phyloP scores from a whole-genome alignment of 2,113 vertebrate genomes.

The Leucosticte australis region DNA sequence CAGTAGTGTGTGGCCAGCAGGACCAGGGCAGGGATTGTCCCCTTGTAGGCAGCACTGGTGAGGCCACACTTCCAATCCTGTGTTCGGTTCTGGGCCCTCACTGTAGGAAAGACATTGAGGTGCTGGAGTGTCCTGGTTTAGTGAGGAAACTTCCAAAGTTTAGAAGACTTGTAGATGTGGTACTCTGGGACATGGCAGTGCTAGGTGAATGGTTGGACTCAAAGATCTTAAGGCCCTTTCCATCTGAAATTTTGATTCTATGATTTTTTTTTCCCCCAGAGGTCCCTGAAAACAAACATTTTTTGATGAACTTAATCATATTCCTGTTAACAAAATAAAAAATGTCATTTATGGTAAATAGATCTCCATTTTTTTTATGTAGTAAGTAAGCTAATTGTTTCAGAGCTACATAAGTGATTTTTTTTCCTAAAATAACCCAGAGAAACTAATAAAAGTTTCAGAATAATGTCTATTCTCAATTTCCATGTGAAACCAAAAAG shows the following conservation, averaged over 20 bases:
- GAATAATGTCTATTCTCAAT: neutral
- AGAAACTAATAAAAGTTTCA: neutral
- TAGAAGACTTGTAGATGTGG: no score
- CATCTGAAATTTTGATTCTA: neutral
- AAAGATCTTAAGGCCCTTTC: neutral
- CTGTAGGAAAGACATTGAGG: no score
- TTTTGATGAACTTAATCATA: neutral
- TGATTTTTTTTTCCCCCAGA: neutral
- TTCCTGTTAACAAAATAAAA: neutral
- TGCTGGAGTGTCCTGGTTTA: neutral
- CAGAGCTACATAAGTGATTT: fast-evolving
- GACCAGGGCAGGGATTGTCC: neutral
- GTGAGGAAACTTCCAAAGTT: neutral
- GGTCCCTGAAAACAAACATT: neutral
- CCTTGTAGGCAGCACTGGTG: neutral
- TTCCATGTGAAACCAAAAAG: neutral
- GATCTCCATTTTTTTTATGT: neutral
- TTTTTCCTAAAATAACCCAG: neutral
- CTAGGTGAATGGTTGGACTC: neutral
- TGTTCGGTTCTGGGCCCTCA: neutral
- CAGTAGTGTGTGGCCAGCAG: neutral
- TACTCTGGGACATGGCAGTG: neutral
- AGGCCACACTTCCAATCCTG: fast-evolving
- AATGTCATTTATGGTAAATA: neutral
- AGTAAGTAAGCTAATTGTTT: neutral